These are phyloP conservation scores for Chloroclysta siterata DNA, from an alignment of 2,888 invertebrate species.

Conservation along the genomic window DNA sequence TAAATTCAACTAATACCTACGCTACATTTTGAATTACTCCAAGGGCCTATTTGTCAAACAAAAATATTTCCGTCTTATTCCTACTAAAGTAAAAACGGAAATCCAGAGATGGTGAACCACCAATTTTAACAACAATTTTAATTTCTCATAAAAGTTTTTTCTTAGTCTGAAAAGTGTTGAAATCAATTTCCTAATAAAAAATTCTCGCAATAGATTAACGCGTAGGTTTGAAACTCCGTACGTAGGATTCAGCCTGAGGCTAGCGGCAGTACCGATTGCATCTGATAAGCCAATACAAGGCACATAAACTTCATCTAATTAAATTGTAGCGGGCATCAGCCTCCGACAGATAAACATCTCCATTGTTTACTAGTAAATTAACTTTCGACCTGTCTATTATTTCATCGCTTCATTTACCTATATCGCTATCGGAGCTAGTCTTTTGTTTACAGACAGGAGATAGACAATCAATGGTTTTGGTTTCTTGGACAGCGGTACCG, in stretches of 20 bases:
- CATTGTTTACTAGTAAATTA: conserved; percentile 80
- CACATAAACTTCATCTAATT: conserved; percentile 80
- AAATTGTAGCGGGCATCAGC: conserved; percentile 77
- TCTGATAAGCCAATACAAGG: conserved; percentile 69
- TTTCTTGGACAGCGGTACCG: neutral
- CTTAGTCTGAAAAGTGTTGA: no score
- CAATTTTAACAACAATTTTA: no score
- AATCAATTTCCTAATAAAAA: conserved; percentile 48
- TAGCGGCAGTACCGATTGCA: conserved; percentile 59
- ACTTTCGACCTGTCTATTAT: conserved; percentile 64
- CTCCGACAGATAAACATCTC: conserved; percentile 75
- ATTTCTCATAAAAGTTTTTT: no score
- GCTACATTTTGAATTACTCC: no score
- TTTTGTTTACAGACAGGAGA: conserved; percentile 37
- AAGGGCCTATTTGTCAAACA: no score
- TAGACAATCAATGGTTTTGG: conserved; percentile 32
- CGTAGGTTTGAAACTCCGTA: conserved; percentile 36
- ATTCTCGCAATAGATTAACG: conserved; percentile 56
- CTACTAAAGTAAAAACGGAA: no score
- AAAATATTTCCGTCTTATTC: no score
- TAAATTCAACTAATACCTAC: no score
- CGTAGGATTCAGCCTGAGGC: conserved; percentile 57
- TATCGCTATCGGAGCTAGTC: conserved; percentile 30
- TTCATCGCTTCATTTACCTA: conserved; percentile 61
- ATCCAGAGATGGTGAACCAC: no score